phyloP scores from a whole-genome alignment of 2,888 invertebrate genomes.

The Epistrophe eligans region DNA sequence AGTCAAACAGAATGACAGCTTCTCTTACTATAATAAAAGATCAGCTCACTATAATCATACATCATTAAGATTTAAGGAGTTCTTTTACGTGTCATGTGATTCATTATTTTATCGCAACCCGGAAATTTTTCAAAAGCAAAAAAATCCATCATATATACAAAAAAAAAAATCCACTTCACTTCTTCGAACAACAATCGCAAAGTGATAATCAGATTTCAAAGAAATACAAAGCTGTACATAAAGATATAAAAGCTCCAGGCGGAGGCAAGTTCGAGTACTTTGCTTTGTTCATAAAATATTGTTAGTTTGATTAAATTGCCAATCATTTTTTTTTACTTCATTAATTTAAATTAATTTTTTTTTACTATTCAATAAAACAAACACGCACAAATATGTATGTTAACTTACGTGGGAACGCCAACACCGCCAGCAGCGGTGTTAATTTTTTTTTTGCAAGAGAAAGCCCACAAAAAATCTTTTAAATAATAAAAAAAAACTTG shows the following conservation, averaged over 20 bases:
- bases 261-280: slow-evolving; percentile 10
- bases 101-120: slow-evolving; percentile 13
- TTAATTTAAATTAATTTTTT: slow-evolving; percentile 25
- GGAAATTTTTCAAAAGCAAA: slow-evolving; percentile 7
- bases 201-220: slow-evolving; percentile 38
- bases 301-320: slow-evolving; percentile 18
- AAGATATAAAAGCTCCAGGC: not conserved
- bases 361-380: slow-evolving; percentile 9
- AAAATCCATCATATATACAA: not conserved
- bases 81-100: not conserved
- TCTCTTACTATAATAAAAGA: not conserved
- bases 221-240: not conserved
- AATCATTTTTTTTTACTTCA: slow-evolving; percentile 17
- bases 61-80: not conserved
- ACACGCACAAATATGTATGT: slow-evolving; percentile 35
- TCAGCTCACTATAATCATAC: not conserved
- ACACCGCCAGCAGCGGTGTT: slow-evolving; percentile 25
- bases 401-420: slow-evolving; percentile 47
- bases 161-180: slow-evolving; percentile 29
- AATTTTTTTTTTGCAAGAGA: slow-evolving; percentile 21
- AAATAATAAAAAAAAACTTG: slow-evolving; percentile 15
- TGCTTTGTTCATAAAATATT: slow-evolving; percentile 17
- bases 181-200: slow-evolving; percentile 6
- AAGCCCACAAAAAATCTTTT: slow-evolving; percentile 13
- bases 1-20: not conserved